These are phyloP conservation scores for Trachurus trachurus DNA, from an alignment of 2,797 vertebrate species.

Conservation along the genomic window DNA sequence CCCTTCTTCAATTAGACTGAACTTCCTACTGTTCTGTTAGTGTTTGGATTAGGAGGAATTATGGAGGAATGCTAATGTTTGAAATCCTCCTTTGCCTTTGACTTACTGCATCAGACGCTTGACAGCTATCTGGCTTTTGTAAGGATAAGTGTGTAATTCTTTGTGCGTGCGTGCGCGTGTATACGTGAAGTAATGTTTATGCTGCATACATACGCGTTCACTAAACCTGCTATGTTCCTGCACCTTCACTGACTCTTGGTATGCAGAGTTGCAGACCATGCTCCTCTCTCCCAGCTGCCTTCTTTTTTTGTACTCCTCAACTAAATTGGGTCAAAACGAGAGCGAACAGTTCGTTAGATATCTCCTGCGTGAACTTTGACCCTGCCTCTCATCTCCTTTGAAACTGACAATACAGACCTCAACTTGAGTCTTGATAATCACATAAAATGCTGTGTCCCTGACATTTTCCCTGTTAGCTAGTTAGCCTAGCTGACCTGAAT, in stretches of 20 bases:
- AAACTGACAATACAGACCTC: conserved; percentile 15
- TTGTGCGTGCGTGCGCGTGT: neutral
- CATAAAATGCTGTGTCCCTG: neutral
- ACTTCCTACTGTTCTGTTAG: conserved; percentile 75
- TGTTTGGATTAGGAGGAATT: conserved; percentile 81
- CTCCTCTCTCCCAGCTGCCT: conserved; percentile 23
- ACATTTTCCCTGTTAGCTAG: conserved; percentile 21
- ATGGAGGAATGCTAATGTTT: conserved; percentile 69
- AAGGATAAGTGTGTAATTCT: conserved; percentile 33
- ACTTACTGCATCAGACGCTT: conserved; percentile 63
- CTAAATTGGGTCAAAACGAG: conserved; percentile 32
- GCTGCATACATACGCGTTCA: neutral
- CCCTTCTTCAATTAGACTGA: conserved; percentile 76
- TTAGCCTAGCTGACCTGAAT: conserved; percentile 38
- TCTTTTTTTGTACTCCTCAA: neutral
- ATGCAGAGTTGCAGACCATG: conserved; percentile 4
- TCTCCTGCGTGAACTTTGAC: conserved; percentile 22
- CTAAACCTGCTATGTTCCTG: neutral
- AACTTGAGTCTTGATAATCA: conserved; percentile 28
- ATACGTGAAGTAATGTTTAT: conserved; percentile 5
- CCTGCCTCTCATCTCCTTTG: conserved; percentile 13
- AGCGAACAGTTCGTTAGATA: conserved; percentile 19
- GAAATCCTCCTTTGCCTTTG: conserved; percentile 77
- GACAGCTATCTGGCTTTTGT: conserved; percentile 58
- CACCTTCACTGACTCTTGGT: neutral